These are phyloP conservation scores for Sterna hirundo DNA, from an alignment of 2,113 vertebrate species.

Conservation along the genomic window DNA sequence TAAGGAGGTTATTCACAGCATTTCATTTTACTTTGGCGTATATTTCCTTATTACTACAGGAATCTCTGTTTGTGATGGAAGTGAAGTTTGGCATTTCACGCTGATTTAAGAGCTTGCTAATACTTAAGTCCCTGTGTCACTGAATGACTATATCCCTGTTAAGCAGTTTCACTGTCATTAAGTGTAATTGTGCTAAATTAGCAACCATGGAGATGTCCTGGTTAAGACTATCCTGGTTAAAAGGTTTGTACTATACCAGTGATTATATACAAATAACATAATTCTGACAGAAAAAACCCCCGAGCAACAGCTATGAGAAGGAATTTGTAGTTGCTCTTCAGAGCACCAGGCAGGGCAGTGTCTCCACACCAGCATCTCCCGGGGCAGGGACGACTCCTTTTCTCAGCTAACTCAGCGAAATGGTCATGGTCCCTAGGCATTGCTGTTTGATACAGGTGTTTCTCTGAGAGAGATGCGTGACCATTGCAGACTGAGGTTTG, in stretches of 20 bases:
- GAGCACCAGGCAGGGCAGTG: background rate
- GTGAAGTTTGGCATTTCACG: background rate
- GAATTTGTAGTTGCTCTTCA: background rate
- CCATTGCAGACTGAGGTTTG: background rate
- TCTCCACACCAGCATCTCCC: background rate
- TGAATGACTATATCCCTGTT: background rate
- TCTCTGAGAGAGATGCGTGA: background rate
- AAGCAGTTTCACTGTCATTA: background rate
- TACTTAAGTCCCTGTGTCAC: background rate
- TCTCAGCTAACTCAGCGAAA: background rate
- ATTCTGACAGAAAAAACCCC: background rate
- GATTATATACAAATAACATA: background rate
- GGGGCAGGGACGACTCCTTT: background rate
- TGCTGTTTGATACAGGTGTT: background rate
- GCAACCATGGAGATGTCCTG: background rate
- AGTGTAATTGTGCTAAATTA: slow-evolving; percentile 32
- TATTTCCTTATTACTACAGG: background rate
- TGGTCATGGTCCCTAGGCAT: background rate
- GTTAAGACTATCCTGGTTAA: background rate
- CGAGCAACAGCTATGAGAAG: background rate
- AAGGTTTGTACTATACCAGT: background rate
- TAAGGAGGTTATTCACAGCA: background rate
- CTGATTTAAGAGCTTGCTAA: background rate
- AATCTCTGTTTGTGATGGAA: background rate
- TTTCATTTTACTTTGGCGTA: background rate